Evolutionary conservation across 2,797 vertebrate species (phyloP).

Genomic region (Bovichtus variegatus): DNA sequence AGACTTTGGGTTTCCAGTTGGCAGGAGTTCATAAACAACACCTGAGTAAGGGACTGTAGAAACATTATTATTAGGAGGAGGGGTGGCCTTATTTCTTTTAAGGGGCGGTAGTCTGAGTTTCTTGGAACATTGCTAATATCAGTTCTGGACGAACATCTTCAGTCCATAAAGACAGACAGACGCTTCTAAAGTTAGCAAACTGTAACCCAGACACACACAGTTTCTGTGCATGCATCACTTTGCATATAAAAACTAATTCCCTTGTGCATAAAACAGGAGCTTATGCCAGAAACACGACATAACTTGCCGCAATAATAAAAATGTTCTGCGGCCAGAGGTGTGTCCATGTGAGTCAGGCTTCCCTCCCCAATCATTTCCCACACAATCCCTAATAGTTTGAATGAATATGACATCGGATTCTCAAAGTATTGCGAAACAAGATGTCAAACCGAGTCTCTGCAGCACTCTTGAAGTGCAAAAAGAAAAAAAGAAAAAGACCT

Average conservation of each 20-base stretch:
- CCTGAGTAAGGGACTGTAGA: not conserved
- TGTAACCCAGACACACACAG: not conserved
- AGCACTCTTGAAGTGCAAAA: not conserved
- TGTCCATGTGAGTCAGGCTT: not conserved
- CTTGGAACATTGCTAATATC: not conserved
- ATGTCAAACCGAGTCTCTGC: not conserved
- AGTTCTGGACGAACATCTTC: not conserved
- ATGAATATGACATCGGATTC: not conserved
- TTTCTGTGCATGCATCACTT: not conserved
- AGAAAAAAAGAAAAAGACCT: not conserved
- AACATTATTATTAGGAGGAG: not conserved
- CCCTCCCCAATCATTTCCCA: not conserved
- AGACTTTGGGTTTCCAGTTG: not conserved
- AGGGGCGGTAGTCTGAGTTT: not conserved
- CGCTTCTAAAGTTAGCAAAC: not conserved
- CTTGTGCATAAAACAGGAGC: not conserved
- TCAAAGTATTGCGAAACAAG: not conserved
- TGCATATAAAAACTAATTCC: not conserved
- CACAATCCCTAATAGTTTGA: not conserved
- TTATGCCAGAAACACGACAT: too few relatives aligned
- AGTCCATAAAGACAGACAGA: not conserved
- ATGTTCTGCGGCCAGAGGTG: too few relatives aligned
- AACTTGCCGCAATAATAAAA: too few relatives aligned
- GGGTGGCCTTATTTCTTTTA: too few relatives aligned
- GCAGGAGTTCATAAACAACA: not conserved